Evolutionary conservation across 1,140 invertebrate genomes (phyloP), one percentile per base, ranked within the genome.

Genomic region (Drosophila bipectinata): DNA sequence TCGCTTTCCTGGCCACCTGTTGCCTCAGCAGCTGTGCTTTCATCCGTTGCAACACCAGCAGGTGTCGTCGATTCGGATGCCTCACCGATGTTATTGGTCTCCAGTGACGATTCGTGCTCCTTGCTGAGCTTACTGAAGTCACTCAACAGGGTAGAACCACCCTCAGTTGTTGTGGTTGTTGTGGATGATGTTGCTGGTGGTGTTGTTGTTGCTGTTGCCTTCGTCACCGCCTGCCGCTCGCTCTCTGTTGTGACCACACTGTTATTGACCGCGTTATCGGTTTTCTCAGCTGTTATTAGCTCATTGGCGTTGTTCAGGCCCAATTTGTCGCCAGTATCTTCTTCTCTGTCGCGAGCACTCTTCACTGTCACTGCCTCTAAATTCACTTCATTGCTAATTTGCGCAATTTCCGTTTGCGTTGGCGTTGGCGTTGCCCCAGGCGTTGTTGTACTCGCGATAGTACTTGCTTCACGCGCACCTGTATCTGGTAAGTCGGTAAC

Each of bases 381-480:
- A 76, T 89, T 83, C 57, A 90, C 81, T 90, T 90, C 87, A 78
- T 90, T 90, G 77, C 87, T 90, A 68, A 90, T 90, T 90, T 90
- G 87, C 54, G 61, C 59, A 53, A 68, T 78, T 82, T 89, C 80
- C 85, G 85, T 89, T 67, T 53, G 60, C 71, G 72, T 67, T 47
- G 64, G 48, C 53, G 34, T 77, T 58, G 62, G 64, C 41, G 66
- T 67, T 61, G 52, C 63, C 52, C 54, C 39, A 48, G 44, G 56
- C 54, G 45, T 56, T 28, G 55, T 41, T 41, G 51, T 45, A 18
- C 44, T 41, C 53, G 58, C 48, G 60, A 63, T 71, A 53, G 75
- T 59, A 44, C 61, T 12, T 54, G 67, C 47, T 44, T 14, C 15
- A 44, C 41, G n/a, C 15, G 14, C 41, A 18, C n/a, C 14, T 18